Evolutionary conservation across 2,113 vertebrate species (phyloP), one percentile per base, ranked within the genome.

Genomic region (Platycercus adscitus): DNA sequence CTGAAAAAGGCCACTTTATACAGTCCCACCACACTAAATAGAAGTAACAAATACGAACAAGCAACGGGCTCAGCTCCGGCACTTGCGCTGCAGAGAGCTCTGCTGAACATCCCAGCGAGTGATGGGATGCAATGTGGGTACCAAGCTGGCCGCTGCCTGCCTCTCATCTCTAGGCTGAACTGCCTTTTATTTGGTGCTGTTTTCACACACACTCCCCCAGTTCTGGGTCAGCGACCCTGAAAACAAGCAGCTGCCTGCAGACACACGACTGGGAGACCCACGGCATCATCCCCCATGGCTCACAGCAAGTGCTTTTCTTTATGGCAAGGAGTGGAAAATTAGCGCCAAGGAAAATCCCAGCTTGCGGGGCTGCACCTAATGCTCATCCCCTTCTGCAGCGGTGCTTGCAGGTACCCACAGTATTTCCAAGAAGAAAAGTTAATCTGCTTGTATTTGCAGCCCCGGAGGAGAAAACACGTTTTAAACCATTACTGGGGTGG

Each of bases 381-480:
- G 28, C 63, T 68, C 76, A 17, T 41, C 60, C 41, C 56, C 11
- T 5, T 33, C 60, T 4, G 0, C 88, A 84, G 91, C 3, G 5
- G 8, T 49, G 76, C 79, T 73, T 49, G 80, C 82, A 81, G 85
- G 95, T 93, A 91, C 73, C 73, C 82, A 69, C 41, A 84, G 47
- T 10, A 72, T 96, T 95, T 41, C 83, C 71, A 79, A 94, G 88
- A 90, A 93, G 61, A 83, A 49, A 94, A 95, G 87, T 92, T 88
- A 86, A 79, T 84, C 84, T 77, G 66, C 72, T 91, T 71, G 46
- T 24, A 75, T 78, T 65, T 85, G 82, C 64, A 90, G 86, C 25
- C 80, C 84, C 26, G 61, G 73, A 76, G 70, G 44, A 80, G 29
- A 69, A 88, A 64, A 83, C 2, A 5, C 24, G 35, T 84, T 75